Percentiles rank a stretch among this genome's conserved stretches.
Evolutionary conservation across 2,113 vertebrate species (phyloP).

Genomic region (Nothobranchius furzeri): DNA sequence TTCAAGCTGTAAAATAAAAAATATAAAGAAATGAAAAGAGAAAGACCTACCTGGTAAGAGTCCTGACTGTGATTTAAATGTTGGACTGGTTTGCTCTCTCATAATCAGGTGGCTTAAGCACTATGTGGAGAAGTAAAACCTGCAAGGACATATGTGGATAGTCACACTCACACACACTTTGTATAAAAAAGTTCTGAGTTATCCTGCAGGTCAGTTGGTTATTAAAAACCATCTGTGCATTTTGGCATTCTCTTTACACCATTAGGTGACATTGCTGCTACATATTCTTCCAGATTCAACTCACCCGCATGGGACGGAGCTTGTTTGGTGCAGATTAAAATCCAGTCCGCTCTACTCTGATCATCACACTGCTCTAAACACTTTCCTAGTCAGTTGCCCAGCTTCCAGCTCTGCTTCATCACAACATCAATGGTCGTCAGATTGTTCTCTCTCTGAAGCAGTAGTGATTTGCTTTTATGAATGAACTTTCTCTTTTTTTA

Average conservation of each 20-base stretch:
- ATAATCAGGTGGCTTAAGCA: constrained; percentile 77
- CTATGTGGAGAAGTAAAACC: background rate
- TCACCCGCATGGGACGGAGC: constrained; percentile 55
- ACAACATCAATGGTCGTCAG: constrained; percentile 40
- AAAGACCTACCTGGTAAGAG: constrained; percentile 68
- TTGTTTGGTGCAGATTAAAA: constrained; percentile 37
- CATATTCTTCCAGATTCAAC: constrained; percentile 25
- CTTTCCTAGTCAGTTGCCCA: constrained; percentile 29
- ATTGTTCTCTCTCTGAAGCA: constrained; percentile 32
- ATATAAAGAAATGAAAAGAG: too few species aligned
- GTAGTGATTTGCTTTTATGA: constrained; percentile 83
- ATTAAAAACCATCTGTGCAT: background rate
- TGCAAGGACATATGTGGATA: background rate
- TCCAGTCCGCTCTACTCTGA: constrained; percentile 31
- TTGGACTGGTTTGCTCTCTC: constrained; percentile 81
- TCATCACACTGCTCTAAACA: constrained; percentile 30
- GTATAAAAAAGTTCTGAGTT: constrained; percentile 7
- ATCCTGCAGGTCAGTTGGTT: background rate
- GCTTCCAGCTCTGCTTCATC: constrained; percentile 35
- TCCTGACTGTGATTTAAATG: constrained; percentile 76
- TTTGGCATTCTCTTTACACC: background rate
- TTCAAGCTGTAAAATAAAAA: too few species aligned
- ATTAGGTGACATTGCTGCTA: too few species aligned
- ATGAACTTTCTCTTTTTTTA: constrained; percentile 84
- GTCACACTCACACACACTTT: background rate